Evolutionary conservation across 2,888 invertebrate genomes (phyloP), one percentile per base, ranked within the genome.

Genomic region (Standfussiana lucernea): DNA sequence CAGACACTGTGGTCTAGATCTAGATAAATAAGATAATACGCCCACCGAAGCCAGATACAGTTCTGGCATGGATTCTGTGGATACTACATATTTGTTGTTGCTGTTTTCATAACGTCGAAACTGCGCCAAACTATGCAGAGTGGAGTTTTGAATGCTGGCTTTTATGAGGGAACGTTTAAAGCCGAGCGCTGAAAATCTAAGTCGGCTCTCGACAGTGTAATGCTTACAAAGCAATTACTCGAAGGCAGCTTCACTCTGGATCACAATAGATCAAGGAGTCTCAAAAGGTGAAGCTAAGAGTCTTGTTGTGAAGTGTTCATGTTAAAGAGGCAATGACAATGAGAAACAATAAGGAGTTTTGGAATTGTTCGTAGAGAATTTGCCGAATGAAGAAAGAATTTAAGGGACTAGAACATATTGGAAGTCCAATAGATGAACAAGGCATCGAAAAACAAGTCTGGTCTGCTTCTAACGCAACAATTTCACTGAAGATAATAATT

Each of bases 81-180:
- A 40, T 67, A 42, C 35, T 56, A 74, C 8, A 69, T 67, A 59
- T 56, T 53, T 18, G 35, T 37, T 53, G 32, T 65, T 40, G 64
- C 69, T 81, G 73, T 85, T 74, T 72, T 68, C 74, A 77, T 73
- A 61, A 50, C 15, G 13, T 24, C 59, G 47, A 74, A 61, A 77
- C 68, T 69, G 59, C 77, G 82, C 74, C 73, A 85, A 82, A 77
- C 50, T 66, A 80, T 50, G 37, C 42, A 28, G 62, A 74, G 62
- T 40, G 28, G 75, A 80, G 56, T 75, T 84, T 67, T 72, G 59
- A 83, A 80, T 72, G 42, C 45, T 28, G 64, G 70, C 71, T 73
- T 73, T 73, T 80, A 64, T 70, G 37, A 11, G n/a, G 65, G 64
- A 72, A 73, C 64, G 42, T 69, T 73, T 5, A 75, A 73, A 81